Evolutionary conservation across 2,888 invertebrate genomes (phyloP).

Genomic region (Agrotis puta): DNA sequence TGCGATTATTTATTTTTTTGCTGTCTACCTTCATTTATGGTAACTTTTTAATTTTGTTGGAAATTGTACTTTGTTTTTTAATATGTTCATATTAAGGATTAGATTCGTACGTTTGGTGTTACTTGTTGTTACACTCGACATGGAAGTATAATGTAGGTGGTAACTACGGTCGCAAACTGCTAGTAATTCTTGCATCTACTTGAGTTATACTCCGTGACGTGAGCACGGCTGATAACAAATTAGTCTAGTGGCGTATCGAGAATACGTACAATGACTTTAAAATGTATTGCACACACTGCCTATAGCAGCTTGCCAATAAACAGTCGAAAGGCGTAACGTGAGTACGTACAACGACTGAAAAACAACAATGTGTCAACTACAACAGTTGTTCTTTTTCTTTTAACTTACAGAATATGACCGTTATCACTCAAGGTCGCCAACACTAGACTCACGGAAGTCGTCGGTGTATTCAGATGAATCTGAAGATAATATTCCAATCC

Average conservation of each 20-base stretch:
- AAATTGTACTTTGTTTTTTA: neutral
- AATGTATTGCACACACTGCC: neutral
- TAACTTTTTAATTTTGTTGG: too few species aligned
- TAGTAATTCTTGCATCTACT: neutral
- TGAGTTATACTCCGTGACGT: too few species aligned
- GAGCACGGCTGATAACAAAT: too few species aligned
- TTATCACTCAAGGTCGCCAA: neutral
- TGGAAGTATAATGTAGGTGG: neutral
- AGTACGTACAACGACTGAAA: neutral
- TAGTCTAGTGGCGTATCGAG: too few species aligned
- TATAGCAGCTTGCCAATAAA: constrained; percentile 7
- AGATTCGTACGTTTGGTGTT: neutral
- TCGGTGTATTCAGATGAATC: constrained; percentile 6
- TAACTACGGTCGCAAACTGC: neutral
- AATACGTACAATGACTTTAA: too few species aligned
- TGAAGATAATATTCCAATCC: neutral
- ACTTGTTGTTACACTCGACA: neutral
- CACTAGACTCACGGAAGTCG: neutral
- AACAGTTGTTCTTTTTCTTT: constrained; percentile 7
- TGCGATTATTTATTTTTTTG: too few species aligned
- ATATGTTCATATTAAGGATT: neutral
- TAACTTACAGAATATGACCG: too few species aligned
- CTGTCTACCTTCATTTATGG: too few species aligned
- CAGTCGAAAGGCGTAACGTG: constrained; percentile 2
- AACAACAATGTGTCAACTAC: neutral